Evolutionary conservation across 2,113 vertebrate genomes (phyloP), one percentile per base, ranked within the genome.

Genomic region (Micronycteris hirsuta): DNA sequence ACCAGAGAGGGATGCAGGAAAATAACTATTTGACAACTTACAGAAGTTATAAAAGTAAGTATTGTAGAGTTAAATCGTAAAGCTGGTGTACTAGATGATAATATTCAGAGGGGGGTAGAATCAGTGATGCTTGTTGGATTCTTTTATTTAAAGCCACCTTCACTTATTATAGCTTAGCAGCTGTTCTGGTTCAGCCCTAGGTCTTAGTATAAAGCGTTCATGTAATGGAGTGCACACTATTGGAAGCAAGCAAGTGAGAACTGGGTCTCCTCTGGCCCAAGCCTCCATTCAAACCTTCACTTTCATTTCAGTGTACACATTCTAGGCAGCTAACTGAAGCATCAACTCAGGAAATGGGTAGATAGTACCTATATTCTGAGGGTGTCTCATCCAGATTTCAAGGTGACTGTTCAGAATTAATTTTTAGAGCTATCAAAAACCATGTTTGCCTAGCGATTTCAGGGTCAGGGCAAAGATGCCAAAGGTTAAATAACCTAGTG

Each of bases 211-310:
- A 61, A 93, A 89, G n/a, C 22, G n/a, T 67, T 58, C 68, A 52
- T 47, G 67, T 71, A 65, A 63, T 15, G 16, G 28, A 83, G 77
- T 63, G 22, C 5, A 22, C 38, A 41, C 38, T 31, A 4, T 15
- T 87, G 43, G 73, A 49, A 52, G 54, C 13, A 73, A 63, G 7
- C 4, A 43, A 63, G 0, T 38, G 16, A 89, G 73, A 73, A 61
- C 17, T 73, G 47, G 4, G 10, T 80, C 47, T 94, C n/a, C n/a
- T 63, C 74, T 36, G 71, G 31, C 33, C 58, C 43, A 65, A 61
- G 45, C 80, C 96, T 95, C 81, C 58, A 80, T 91, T 95, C 56
- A 65, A 87, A 61, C 58, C 65, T 82, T 73, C 81, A 78, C 70
- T 94, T 95, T 96, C 81, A 63, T 87, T 84, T 94, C 77, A 90